phyloP scores from a whole-genome alignment of 2,888 invertebrate species.

The Leucoma salicis region DNA sequence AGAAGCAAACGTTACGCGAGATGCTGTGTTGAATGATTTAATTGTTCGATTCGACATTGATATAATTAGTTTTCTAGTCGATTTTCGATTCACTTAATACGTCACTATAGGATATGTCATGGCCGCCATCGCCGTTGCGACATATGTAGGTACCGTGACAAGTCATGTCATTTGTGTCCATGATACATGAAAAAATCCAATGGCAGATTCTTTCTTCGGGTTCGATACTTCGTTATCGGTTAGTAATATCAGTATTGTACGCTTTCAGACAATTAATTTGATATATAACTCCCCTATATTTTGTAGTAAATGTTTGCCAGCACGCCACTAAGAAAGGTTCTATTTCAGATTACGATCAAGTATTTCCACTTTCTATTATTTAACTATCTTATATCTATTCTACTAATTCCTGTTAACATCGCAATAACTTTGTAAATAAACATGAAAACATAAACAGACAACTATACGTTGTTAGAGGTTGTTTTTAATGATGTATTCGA shows the following conservation, averaged over 20 bases:
- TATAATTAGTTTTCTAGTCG: too few species aligned
- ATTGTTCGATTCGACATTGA: too few species aligned
- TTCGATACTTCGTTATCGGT: constrained; percentile 90
- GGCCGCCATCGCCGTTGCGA: constrained; percentile 63
- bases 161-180: constrained; percentile 85
- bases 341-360: constrained; percentile 21
- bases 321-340: constrained; percentile 48
- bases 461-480: constrained; percentile 17
- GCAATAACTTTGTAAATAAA: constrained; percentile 1
- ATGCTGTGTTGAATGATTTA: too few species aligned
- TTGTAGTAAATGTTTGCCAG: constrained; percentile 50
- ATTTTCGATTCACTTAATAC: too few species aligned
- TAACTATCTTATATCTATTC: constrained; percentile 11
- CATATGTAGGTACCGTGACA: constrained; percentile 82
- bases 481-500: constrained; percentile 26
- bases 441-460: constrained; percentile 13
- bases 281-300: constrained; percentile 40
- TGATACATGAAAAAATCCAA: constrained; percentile 84
- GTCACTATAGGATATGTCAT: constrained; percentile 45
- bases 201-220: constrained; percentile 95
- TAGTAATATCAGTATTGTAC: constrained; percentile 65
- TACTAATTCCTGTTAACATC: too few species aligned
- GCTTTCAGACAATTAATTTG: constrained; percentile 30
- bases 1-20: too few species aligned
- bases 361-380: constrained; percentile 27